Evolutionary conservation across 1,140 invertebrate species (phyloP), one percentile per base, ranked within the genome.

Genomic region (Bacillus rossius): DNA sequence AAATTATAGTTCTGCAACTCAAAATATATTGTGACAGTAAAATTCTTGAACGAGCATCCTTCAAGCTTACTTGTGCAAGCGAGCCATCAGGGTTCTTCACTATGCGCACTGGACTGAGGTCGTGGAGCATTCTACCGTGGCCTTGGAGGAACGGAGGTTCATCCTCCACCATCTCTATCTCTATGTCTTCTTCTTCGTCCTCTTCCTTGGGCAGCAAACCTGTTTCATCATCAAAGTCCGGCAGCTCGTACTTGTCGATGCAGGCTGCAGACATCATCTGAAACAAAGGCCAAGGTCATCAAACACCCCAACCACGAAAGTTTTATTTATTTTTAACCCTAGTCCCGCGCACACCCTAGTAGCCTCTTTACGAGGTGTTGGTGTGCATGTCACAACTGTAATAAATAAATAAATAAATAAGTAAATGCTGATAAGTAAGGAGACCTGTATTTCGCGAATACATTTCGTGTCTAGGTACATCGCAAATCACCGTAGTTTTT

Each of bases 21-120:
- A n/a, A n/a, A n/a, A n/a, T n/a, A n/a, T n/a, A n/a, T n/a, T n/a
- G n/a, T n/a, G n/a, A n/a, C n/a, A n/a, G n/a, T n/a, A n/a, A n/a
- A n/a, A n/a, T n/a, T n/a, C n/a, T n/a, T n/a, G n/a, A n/a, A n/a
- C n/a, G n/a, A n/a, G n/a, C n/a, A n/a, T n/a, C n/a, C n/a, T n/a
- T n/a, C n/a, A n/a, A n/a, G n/a, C 14, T 23, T 48, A 59, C 61
- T 54, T 92, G 98, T 0, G 96, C 96, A 16, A 99, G 75, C 0
- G 94, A 97, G 0, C 98, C 98, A 78, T 98, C 95, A 8, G 97
- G 98, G 81, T 99, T 99, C 77, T 99, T 99, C 0, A 99, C 96
- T 65, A 99, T 99, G 67, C 98, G 82, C 3, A 89, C 84, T 2
- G 98, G 98, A 66, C 94, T 96, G 0, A 99, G 77, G 70, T 99